Base-by-base conservation (phyloP, 37 sponge, comb jelly and placozoan species). In the Halichondria panicea region DNA sequence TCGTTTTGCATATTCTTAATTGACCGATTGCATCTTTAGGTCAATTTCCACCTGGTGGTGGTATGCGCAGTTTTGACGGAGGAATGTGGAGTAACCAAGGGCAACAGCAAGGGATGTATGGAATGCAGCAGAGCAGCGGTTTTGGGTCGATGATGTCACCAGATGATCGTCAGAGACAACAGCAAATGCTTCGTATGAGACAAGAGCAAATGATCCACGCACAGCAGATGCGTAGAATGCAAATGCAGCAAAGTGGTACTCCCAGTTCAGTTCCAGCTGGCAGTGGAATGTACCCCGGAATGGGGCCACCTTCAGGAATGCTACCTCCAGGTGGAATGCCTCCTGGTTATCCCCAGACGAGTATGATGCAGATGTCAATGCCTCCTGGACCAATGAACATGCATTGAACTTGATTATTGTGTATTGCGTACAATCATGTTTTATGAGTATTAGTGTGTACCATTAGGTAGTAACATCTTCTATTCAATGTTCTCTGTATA, bases 191-290 rank as follows among this genome's bases (percentile, higher is more conserved):
- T 0, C 87, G 87, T 21, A 73, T 86, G 74, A 68, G 55, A 13
- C 87, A 86, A 55, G 80, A 86, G 58, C 83, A 81, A 42, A 25
- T 82, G 57, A 81, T 81, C 28, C 71, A 68, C 32, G 55, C 55
- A 42, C 74, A 79, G 66, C 80, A 80, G 50, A 76, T 75, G 6
- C 75, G 68, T 15, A 48, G 66, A 24, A 55, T 74, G 43, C 77
- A 68, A 32, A 82, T 81, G 71, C 82, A 75, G 38, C 43, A 0
- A 25, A 55, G 34, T 72, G 72, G 46, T 50, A 48, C 59, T 1
- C 31, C 48, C 9, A 19, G 15, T 1, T 32, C n/a, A 3, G 45
- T 28, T 5, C 33, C 43, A n/a, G 70, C 28, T 12, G 68, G 46
- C 15, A 34, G 64, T 33, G 35, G 5, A 5, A 63, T 63, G 36